phyloP scores from a whole-genome alignment of 2,888 invertebrate genomes.

The Saturnia japonica region DNA sequence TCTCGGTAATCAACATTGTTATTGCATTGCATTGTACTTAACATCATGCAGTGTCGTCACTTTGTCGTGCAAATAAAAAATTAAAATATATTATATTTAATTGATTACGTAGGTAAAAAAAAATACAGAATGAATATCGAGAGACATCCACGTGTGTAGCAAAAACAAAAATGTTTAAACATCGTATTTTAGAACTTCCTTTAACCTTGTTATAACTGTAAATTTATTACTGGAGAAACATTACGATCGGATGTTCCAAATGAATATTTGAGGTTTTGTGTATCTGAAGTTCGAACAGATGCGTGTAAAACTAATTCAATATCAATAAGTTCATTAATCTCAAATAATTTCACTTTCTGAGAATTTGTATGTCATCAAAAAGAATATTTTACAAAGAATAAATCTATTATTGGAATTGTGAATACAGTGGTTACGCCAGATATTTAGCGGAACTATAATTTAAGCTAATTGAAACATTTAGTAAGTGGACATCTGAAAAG shows the following conservation, averaged over 20 bases:
- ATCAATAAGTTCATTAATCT: background rate
- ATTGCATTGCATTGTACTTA: no score
- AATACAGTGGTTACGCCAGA: background rate
- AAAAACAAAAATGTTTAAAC: conserved; percentile 22
- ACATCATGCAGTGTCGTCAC: no score
- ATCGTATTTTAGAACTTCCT: conserved; percentile 19
- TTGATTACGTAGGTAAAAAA: background rate
- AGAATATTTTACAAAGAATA: background rate
- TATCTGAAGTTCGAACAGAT: background rate
- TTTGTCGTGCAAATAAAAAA: no score
- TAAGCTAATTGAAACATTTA: background rate
- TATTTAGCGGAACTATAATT: background rate
- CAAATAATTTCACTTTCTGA: background rate
- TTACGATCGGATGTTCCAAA: conserved; percentile 5
- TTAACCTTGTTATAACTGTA: conserved; percentile 12
- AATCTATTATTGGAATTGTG: background rate
- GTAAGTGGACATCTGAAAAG: background rate
- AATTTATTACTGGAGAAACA: conserved; percentile 11
- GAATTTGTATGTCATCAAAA: background rate
- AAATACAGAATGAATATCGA: background rate
- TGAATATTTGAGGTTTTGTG: conserved; percentile 3
- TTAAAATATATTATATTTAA: no score
- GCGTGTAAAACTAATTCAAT: background rate
- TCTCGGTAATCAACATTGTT: no score
- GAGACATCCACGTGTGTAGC: background rate